Evolutionary conservation across 2,888 invertebrate species (phyloP).

Genomic region (Xanthia icteritia): DNA sequence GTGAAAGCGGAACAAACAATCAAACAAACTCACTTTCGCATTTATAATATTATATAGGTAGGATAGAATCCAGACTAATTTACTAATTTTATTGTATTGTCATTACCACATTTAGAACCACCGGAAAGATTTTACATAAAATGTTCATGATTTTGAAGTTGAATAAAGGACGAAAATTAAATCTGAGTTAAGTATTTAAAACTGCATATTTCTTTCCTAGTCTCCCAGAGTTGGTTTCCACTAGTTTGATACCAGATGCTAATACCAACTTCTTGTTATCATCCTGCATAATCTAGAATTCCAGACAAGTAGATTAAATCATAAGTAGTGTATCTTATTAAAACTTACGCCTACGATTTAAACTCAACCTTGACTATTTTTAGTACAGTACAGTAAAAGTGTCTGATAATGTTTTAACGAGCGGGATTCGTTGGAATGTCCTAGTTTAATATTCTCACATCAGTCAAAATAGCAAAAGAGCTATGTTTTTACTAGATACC

Average conservation of each 20-base stretch:
- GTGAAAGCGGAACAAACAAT: too few relatives aligned
- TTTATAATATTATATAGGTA: too few relatives aligned
- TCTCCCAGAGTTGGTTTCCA: not conserved
- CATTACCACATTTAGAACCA: not conserved
- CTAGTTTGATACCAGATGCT: slow-evolving; percentile 15
- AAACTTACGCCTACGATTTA: slow-evolving; percentile 2
- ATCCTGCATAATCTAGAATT: slow-evolving; percentile 10
- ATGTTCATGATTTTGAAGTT: not conserved
- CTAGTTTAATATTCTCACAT: not conserved
- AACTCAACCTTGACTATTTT: not conserved
- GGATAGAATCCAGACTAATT: not conserved
- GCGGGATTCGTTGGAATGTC: not conserved
- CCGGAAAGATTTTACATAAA: not conserved
- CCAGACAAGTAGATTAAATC: slow-evolving; percentile 18
- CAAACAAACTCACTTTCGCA: too few relatives aligned
- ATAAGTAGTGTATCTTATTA: slow-evolving; percentile 33
- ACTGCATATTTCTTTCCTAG: not conserved
- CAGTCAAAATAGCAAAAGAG: not conserved
- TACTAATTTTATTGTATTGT: not conserved
- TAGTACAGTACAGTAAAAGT: not conserved
- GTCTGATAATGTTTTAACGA: not conserved
- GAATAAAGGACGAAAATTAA: not conserved
- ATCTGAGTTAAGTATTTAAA: not conserved
- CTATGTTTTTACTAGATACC: not conserved
- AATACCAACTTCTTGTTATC: not conserved